phyloP scores from a whole-genome alignment of 1,140 invertebrate species.

The Drosophila truncata region DNA sequence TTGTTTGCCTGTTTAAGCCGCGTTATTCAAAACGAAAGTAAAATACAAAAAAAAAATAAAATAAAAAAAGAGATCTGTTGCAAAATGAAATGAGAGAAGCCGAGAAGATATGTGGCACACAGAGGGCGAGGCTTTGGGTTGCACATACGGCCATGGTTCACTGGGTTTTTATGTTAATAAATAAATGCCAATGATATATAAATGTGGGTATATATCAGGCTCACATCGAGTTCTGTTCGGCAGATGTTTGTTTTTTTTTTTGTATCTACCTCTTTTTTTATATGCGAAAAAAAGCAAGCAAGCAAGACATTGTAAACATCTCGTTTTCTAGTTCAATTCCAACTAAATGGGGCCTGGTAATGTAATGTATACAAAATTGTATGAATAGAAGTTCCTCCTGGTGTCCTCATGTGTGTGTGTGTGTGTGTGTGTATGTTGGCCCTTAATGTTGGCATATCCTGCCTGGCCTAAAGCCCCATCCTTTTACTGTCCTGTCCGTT shows the following conservation, averaged over 20 bases:
- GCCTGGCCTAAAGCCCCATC: conserved; percentile 34
- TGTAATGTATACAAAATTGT: conserved; percentile 73
- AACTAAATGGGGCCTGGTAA: conserved; percentile 78
- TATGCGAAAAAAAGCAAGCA: conserved; percentile 48
- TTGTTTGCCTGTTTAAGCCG: conserved; percentile 53
- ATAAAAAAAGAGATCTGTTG: conserved; percentile 30
- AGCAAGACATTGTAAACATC: conserved; percentile 70
- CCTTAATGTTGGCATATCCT: conserved; percentile 30
- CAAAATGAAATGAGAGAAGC: conserved; percentile 56
- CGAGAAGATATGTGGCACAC: conserved; percentile 59
- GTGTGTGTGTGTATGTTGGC: conserved; percentile 4
- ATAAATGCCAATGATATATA: conserved; percentile 61
- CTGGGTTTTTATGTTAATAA: conserved; percentile 83
- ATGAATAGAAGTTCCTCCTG: conserved; percentile 29
- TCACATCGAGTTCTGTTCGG: conserved; percentile 28
- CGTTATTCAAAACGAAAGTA: conserved; percentile 68
- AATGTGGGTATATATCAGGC: conserved; percentile 2
- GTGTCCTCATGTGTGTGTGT: conserved; percentile 6
- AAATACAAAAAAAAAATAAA: conserved; percentile 37
- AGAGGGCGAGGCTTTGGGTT: conserved; percentile 21
- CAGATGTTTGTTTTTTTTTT: conserved; percentile 39
- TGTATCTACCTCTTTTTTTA: conserved; percentile 1
- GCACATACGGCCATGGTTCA: conserved; percentile 63
- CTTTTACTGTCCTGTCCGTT: conserved; percentile 24
- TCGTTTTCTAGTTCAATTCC: conserved; percentile 82